Percentiles rank a stretch among this genome's conserved stretches.
These are phyloP conservation scores for Muscina levida DNA, from an alignment of 2,888 invertebrate species.

Conservation along the genomic window DNA sequence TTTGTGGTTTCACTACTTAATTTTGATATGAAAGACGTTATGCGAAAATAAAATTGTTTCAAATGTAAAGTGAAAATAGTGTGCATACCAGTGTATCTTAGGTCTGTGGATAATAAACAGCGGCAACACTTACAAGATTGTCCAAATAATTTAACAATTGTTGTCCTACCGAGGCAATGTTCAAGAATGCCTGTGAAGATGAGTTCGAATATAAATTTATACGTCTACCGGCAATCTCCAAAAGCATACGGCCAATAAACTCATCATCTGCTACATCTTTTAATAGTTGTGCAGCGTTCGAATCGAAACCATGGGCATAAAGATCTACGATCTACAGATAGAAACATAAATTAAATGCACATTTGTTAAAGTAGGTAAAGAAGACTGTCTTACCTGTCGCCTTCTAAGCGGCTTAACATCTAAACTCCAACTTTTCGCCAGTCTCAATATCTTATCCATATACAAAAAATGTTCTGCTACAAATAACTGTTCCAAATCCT, in stretches of 20 bases:
- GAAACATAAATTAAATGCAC: neutral
- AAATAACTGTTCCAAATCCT: conserved; percentile 81
- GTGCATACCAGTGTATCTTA: conserved; percentile 26
- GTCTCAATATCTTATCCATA: conserved; percentile 86
- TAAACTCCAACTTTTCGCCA: conserved; percentile 89
- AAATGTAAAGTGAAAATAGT: conserved; percentile 4
- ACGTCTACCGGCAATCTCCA: conserved; percentile 91
- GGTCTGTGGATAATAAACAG: conserved; percentile 69
- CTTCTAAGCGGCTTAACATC: conserved; percentile 87
- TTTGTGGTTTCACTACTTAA: no score
- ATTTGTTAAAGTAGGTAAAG: no score
- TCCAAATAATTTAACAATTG: conserved; percentile 88
- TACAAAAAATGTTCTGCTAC: conserved; percentile 83
- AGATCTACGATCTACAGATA: conserved; percentile 81
- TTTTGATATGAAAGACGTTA: no score
- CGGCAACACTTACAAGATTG: conserved; percentile 81
- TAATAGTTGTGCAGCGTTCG: conserved; percentile 83
- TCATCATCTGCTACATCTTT: conserved; percentile 85
- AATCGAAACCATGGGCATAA: conserved; percentile 84
- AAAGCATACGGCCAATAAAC: conserved; percentile 85
- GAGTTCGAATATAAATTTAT: conserved; percentile 85
- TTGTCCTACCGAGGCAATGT: conserved; percentile 89
- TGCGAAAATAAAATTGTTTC: no score
- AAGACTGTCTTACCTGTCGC: conserved; percentile 90
- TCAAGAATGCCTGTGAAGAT: conserved; percentile 83